phyloP scores from a whole-genome alignment of 2,797 vertebrate genomes.

The Acanthornis magna region DNA sequence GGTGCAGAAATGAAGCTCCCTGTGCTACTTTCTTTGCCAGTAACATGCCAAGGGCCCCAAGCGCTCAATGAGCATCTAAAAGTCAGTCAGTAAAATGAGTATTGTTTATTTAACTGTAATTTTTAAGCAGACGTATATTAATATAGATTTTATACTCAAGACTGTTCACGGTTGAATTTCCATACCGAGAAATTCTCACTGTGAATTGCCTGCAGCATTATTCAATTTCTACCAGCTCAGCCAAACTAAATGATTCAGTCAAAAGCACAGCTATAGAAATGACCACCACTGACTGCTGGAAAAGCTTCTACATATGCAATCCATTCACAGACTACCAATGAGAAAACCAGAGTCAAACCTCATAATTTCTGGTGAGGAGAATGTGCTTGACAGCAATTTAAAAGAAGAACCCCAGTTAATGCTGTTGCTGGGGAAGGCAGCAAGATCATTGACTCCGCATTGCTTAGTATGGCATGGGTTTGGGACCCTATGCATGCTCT shows the following conservation, averaged over 20 bases:
- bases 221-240: neutral
- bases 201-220: neutral
- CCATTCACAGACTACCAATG: neutral
- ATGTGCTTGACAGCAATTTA: neutral
- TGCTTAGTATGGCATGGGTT: neutral
- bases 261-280: neutral
- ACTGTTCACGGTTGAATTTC: neutral
- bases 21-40: neutral
- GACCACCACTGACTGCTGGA: neutral
- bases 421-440: neutral
- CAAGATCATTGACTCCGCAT: neutral
- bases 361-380: neutral
- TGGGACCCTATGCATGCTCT: neutral
- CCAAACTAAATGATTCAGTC: neutral
- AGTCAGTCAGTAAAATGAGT: neutral
- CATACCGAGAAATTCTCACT: neutral
- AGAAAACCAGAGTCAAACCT: neutral
- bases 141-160: neutral
- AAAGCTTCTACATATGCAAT: neutral
- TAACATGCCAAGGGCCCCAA: neutral
- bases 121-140: neutral
- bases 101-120: neutral
- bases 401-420: neutral
- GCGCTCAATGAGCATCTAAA: neutral
- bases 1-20: neutral